Percentiles rank a stretch among this genome's conserved stretches.
These are phyloP conservation scores for Phymorhynchus buccinoides DNA, from an alignment of 1,140 invertebrate genomes.

Conservation along the genomic window DNA sequence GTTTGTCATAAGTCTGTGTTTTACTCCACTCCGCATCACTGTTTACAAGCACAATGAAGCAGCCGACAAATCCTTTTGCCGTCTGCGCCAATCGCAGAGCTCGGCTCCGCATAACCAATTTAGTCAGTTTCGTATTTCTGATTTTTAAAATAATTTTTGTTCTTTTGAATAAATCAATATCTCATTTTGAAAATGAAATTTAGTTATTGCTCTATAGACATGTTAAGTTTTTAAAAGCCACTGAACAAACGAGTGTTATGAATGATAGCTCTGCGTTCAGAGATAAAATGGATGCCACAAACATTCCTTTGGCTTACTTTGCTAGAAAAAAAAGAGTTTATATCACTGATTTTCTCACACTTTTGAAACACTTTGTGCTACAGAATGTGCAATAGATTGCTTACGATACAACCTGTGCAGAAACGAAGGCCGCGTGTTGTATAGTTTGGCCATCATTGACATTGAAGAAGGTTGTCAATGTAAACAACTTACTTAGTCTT, in stretches of 20 bases:
- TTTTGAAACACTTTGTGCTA: neutral
- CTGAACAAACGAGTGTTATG: neutral
- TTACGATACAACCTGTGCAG: neutral
- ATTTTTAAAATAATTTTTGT: neutral
- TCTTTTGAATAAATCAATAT: neutral
- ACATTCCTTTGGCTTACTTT: neutral
- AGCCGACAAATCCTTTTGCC: neutral
- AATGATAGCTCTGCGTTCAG: neutral
- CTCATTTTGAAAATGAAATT: neutral
- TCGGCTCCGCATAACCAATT: neutral
- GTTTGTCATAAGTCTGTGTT: conserved; percentile 34
- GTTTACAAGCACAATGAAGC: conserved; percentile 37
- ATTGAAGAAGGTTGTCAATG: conserved; percentile 1
- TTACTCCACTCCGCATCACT: conserved; percentile 26
- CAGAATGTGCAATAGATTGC: neutral
- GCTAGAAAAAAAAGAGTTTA: neutral
- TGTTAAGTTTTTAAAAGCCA: neutral
- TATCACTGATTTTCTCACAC: neutral
- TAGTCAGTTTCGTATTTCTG: neutral
- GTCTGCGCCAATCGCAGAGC: neutral
- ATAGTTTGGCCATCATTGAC: neutral
- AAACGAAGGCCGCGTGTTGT: neutral
- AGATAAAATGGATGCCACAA: neutral
- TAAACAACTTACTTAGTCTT: neutral
- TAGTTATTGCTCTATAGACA: too few species aligned